phyloP scores from a whole-genome alignment of 2,113 vertebrate genomes.

The Empidonax alnorum region DNA sequence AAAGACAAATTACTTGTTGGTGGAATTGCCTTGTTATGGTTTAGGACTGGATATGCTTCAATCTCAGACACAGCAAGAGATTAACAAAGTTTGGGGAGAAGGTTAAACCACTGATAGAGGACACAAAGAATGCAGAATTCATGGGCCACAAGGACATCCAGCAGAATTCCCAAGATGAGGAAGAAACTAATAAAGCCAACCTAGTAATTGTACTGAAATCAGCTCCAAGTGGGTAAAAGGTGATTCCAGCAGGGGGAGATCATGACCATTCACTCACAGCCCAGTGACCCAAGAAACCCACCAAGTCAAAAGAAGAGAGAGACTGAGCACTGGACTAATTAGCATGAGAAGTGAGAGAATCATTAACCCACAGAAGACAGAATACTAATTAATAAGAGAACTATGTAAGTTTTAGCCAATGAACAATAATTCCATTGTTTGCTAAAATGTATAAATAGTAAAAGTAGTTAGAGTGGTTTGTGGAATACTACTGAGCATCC shows the following conservation, averaged over 20 bases:
- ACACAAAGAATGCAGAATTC: neutral
- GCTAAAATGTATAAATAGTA: neutral
- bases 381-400: neutral
- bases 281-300: neutral
- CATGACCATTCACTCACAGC: neutral
- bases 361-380: neutral
- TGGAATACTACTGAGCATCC: neutral
- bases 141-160: neutral
- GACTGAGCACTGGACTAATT: neutral
- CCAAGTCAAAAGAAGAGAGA: neutral
- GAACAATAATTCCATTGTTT: neutral
- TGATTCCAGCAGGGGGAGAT: neutral
- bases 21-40: neutral
- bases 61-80: fast-evolving
- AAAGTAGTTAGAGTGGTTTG: neutral
- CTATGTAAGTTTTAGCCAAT: neutral
- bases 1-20: neutral
- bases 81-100: neutral
- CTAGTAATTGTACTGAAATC: neutral
- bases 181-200: neutral
- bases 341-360: neutral
- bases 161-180: neutral
- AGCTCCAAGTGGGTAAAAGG: neutral
- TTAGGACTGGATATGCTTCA: neutral
- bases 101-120: neutral